Base-by-base conservation (phyloP, 1,140 invertebrate species). In the Drosophila lini region DNA sequence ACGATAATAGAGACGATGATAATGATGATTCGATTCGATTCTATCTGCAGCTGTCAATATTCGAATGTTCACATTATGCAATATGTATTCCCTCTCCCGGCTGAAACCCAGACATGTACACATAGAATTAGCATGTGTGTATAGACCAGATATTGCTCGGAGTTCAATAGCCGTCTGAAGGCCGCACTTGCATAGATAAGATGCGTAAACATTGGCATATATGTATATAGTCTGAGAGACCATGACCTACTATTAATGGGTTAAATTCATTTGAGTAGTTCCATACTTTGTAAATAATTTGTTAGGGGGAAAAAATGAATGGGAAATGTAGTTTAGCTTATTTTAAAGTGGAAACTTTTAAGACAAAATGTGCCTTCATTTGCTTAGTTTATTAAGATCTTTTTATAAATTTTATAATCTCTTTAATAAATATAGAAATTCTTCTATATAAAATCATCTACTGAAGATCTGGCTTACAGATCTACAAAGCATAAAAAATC, bases 61-160 rank as follows among this genome's bases (percentile, higher is more conserved):
- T 78, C 25, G 34, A 50, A 50, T 32, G n/a, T 32, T 50, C n/a
- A 76, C 50, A 80, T 86, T 80, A 80, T 83, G 83, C 71, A 83
- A 84, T 68, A 45, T 68, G 57, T 15, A 38, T 42, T 36, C 15
- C 40, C 25, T 10, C 9, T 44, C 28, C 36, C 32, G 34, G 25
- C 41, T 41, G 16, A 60, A 63, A 42, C 44, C 31, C 40, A 47
- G 36, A 45, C 45, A 44, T 31, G 36, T 44, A 32, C 28, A 40
- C 56, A 53, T 60, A 34, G 19, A 22, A 44, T 44, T 11, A 45
- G 58, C 15, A 42, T 57, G 40, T 50, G 19, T 50, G 19, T 25
- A 15, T n/a, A 38, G 52, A 16, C 41, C 16, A 63, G 38, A 63
- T 62, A 65, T 40, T 32, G 10, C 50, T 34, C 42, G 40, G 69